Evolutionary conservation across 2,888 invertebrate species (phyloP), one percentile per base, ranked within the genome.

Genomic region (Polymixis lichenea): DNA sequence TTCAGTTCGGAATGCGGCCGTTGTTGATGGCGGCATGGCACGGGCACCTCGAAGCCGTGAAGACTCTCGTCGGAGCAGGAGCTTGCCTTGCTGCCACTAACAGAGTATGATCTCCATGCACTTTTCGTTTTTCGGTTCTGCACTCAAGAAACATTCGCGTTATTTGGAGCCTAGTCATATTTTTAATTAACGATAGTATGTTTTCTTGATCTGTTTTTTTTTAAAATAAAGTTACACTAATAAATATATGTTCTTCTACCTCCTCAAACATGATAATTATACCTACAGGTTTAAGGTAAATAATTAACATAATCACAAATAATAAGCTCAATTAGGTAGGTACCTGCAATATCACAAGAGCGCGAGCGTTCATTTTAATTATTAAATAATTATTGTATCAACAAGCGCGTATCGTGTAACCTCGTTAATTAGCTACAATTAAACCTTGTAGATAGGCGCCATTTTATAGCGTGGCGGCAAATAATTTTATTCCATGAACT

Each of bases 1-100:
- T 82, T 60, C 95, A 98, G 98, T 98, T 97, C 88, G 98, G 98
- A 67, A 98, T 98, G 98, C 95, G 98, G 60, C 98, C 98, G 0
- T 93, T 98, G 56, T 95, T 98, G 86, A 98, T 98, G 98, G 97
- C 98, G 1, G 97, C 98, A 7, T 98, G 98, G 97, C 97, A 98
- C 89, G 98, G 98, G 2, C 98, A 98, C 88, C 96, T 97, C 46
- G 97, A 97, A 67, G 98, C 98, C n/a, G 98, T 98, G 61, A 97
- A 97, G 92, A 95, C 97, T 86, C 96, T 98, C 69, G 97, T 98
- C 79, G 97, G 97, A 88, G 97, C 97, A 28, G 98, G 98, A 8
- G 98, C 98, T 77, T 97, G 97, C 87, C 97, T 97, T 64, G 97
- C 97, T 74, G 97, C 97, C 79, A 97, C 97, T 79, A 98, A 98